Base-by-base conservation (phyloP, 2,113 vertebrate species). In the Gorsachius goisagi region DNA sequence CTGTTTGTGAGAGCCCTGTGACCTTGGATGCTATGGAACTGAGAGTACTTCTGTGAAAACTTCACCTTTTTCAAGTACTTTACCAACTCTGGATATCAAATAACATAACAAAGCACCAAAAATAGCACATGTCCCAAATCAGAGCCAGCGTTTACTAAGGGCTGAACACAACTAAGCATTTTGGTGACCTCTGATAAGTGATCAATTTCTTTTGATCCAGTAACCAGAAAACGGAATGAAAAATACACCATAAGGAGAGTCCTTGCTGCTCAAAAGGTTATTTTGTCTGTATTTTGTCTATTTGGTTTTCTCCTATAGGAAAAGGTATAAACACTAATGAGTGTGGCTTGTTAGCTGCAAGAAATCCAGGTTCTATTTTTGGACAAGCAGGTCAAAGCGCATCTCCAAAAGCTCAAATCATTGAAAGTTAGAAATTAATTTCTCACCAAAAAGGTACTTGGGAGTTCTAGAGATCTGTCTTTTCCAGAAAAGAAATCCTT, bases 11-110 rank as follows among this genome's bases (percentile, higher is more conserved):
- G 17, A 81, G 58, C 5, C 37, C 37, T 69, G 49, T 92, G 94
- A 93, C 95, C 64, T 96, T 96, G 77, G 32, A 66, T 89, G 39
- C n/a, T 62, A 37, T 13, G 21, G 60, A 53, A 88, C 69, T 81
- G 69, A 89, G 56, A 75, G 73, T 49, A 68, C 69, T 87, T 87
- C 47, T 73, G 49, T 78, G 49, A 67, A 91, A 85, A 60, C 18
- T 23, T 93, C 56, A 86, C 56, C 49, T 94, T 90, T 90, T 68
- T 64, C 64, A 89, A 90, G 73, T 84, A 64, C 73, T 89, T 94
- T 64, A 75, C 33, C 20, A 79, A 35, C 33, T 68, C 58, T 44
- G 50, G 45, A 55, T 95, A 91, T 93, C 73, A 64, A 87, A 93
- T 94, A 93, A n/a, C 88, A 86, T 23, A 84, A 93, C 73, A 92